These are phyloP conservation scores for Drosophila santomea DNA, from an alignment of 1,140 invertebrate genomes.

Conservation along the genomic window DNA sequence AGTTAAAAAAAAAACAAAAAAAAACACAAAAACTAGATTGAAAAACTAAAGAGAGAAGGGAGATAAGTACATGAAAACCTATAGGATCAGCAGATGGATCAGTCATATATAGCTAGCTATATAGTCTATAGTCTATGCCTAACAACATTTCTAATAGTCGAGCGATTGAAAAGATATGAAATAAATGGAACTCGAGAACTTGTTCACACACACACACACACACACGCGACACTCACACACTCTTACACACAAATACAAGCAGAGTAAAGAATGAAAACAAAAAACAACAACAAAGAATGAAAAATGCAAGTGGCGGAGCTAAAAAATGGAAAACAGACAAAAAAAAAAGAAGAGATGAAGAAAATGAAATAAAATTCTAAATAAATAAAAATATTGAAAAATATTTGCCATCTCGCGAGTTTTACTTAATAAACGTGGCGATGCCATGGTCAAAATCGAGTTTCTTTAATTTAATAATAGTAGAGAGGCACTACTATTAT, in stretches of 20 bases:
- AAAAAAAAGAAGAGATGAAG: constrained; percentile 54
- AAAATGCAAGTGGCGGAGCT: constrained; percentile 21
- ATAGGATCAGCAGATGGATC: constrained; percentile 45
- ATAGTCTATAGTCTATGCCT: constrained; percentile 48
- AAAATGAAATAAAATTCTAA: constrained; percentile 85
- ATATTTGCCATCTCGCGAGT: constrained; percentile 45
- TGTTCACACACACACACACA: constrained; percentile 63
- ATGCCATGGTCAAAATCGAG: background rate
- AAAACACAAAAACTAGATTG: background rate
- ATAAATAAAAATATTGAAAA: constrained; percentile 82
- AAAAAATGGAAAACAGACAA: constrained; percentile 31
- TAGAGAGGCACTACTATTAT: too few relatives aligned
- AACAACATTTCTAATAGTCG: constrained; percentile 53
- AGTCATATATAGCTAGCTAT: constrained; percentile 65
- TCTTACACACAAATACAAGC: constrained; percentile 85
- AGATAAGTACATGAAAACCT: constrained; percentile 22
- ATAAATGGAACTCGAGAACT: constrained; percentile 86
- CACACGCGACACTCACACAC: constrained; percentile 73
- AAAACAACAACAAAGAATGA: constrained; percentile 13
- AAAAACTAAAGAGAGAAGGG: constrained; percentile 5
- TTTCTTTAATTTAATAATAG: too few relatives aligned
- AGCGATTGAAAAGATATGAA: constrained; percentile 24
- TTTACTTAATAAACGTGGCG: constrained; percentile 26
- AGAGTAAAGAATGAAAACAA: constrained; percentile 43
- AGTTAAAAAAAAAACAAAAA: background rate